Conservation (phyloP, 2,113 vertebrate species). For the Tympanuchus pallidicinctus region DNA sequence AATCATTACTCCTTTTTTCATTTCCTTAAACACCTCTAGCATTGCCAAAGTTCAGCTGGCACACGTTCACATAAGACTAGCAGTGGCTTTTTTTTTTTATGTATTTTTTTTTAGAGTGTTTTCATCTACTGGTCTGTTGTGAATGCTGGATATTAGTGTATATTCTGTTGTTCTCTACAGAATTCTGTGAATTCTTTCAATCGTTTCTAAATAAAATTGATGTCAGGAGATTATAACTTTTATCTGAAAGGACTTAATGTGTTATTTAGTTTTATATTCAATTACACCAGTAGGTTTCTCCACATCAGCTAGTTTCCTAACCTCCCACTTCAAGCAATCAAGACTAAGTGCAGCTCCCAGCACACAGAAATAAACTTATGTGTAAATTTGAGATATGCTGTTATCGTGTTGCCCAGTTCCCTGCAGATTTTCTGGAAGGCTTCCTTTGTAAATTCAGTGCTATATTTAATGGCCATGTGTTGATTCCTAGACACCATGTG, state of each 20-base stretch:
- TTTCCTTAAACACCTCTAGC: not conserved
- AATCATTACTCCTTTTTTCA: not conserved
- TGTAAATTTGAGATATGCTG: not conserved
- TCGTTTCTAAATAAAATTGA: not conserved
- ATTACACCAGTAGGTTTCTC: not conserved
- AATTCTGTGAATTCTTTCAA: not conserved
- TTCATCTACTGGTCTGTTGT: not conserved
- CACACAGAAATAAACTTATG: not conserved
- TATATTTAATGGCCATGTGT: not conserved
- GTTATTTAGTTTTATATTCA: not conserved
- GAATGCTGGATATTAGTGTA: not conserved
- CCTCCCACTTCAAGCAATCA: not conserved
- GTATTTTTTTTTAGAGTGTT: not conserved
- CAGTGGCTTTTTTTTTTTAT: not conserved
- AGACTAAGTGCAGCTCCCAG: not conserved
- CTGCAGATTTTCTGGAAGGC: not conserved
- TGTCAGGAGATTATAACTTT: not conserved
- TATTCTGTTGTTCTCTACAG: not conserved
- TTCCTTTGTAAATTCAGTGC: not conserved
- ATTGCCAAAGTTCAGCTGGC: not conserved
- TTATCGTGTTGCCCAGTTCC: not conserved
- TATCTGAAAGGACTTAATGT: not conserved
- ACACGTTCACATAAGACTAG: not conserved
- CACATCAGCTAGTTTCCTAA: not conserved
- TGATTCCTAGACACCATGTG: not conserved